Evolutionary conservation across 2,113 vertebrate species (phyloP), one percentile per base, ranked within the genome.

Genomic region (Cryptotis parvus): DNA sequence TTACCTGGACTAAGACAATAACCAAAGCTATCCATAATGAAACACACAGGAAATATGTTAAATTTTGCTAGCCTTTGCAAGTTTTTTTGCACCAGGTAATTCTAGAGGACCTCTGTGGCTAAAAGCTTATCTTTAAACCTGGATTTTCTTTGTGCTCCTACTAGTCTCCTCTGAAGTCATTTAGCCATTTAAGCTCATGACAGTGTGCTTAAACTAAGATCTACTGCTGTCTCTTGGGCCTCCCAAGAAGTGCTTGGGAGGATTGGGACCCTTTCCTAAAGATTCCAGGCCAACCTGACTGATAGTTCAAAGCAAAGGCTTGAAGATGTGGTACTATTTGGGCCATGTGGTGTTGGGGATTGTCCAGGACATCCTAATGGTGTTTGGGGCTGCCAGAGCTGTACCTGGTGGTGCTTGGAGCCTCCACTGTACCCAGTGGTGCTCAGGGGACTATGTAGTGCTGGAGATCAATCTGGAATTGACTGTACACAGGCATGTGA

Each of bases 121-220:
- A 66, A 61, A 70, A 41, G 61, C 58, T 83, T 93, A n/a, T 45
- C 29, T 52, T 29, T 90, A 33, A 95, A 45, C 35, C 0, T 33
- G n/a, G 11, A 63, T 85, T 73, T 88, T 22, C 10, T 33, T 35
- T 65, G 11, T 63, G 68, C 5, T 33, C 18, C 6, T 15, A 7
- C 33, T 66, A 14, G 33, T 39, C 20, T 89, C 20, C 22, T 20
- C 31, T 85, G 41, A 92, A 92, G n/a, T 80, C 49, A 68, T 33
- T 43, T 58, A 77, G 55, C 27, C 55, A 49, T 37, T 27, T 49
- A 49, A 49, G 45, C 45, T 12, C 45, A 49, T 10, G 10, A 14
- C 45, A 49, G 14, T 24, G 58, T 26, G 26, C 20, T 61, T 61
- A 61, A 63, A 14, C 6, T 61, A n/a, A 84, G 29, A 76, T 63